Percentiles rank a stretch among this genome's conserved stretches.
Evolutionary conservation across 2,888 invertebrate species (phyloP).

Genomic region (Drosophila sordidula): DNA sequence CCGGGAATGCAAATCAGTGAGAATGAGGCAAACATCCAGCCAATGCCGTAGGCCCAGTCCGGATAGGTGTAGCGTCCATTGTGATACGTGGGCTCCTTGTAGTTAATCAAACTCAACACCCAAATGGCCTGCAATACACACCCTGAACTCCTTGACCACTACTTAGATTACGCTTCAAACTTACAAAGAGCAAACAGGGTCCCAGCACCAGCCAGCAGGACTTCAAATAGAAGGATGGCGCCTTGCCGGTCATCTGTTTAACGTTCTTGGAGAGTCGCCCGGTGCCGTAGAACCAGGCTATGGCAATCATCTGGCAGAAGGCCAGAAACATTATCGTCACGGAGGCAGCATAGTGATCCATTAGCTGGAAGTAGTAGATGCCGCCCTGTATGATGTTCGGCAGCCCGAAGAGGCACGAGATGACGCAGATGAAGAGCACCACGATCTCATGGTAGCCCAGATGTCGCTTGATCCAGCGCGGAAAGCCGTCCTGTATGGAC

Average conservation of each 20-base stretch:
- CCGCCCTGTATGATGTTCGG: conserved; percentile 96
- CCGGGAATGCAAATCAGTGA: conserved; percentile 94
- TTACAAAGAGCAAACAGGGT: conserved; percentile 91
- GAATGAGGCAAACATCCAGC: conserved; percentile 93
- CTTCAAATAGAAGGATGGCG: conserved; percentile 92
- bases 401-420: conserved; percentile 93
- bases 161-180: conserved; percentile 34
- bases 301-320: conserved; percentile 96
- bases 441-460: conserved; percentile 94
- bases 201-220: conserved; percentile 94
- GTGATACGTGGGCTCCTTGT: conserved; percentile 93
- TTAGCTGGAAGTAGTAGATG: conserved; percentile 95
- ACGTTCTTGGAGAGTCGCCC: conserved; percentile 92
- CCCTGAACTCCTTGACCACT: background rate
- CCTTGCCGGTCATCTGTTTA: conserved; percentile 94
- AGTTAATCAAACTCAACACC: conserved; percentile 95
- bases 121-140: conserved; percentile 89
- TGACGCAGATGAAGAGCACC: conserved; percentile 92
- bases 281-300: conserved; percentile 96
- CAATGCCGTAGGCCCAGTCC: conserved; percentile 92
- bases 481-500: conserved; percentile 96
- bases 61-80: conserved; percentile 93
- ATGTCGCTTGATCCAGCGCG: conserved; percentile 92
- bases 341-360: conserved; percentile 97
- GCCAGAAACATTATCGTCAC: conserved; percentile 96